These are phyloP conservation scores for Trypoxylus dichotomus DNA, from an alignment of 1,140 invertebrate genomes.

Conservation along the genomic window DNA sequence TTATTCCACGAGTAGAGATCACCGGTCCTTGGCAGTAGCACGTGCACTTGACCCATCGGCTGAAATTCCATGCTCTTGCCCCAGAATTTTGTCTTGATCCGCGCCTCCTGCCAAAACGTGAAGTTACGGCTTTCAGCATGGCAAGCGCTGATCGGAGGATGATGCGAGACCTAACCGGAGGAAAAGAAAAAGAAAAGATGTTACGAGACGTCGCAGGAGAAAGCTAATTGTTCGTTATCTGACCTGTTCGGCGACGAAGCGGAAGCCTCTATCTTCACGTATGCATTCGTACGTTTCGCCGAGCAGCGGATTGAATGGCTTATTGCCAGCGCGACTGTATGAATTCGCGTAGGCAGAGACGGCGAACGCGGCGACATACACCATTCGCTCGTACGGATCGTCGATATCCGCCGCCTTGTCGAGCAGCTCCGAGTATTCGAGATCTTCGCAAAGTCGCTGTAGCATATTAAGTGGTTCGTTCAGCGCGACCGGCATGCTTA, in stretches of 20 bases:
- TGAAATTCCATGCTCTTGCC: slow-evolving; percentile 90
- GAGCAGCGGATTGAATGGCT: slow-evolving; percentile 86
- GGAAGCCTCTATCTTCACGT: slow-evolving; percentile 75
- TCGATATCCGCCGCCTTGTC: slow-evolving; percentile 68
- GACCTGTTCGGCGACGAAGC: slow-evolving; percentile 69
- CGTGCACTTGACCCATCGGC: slow-evolving; percentile 68
- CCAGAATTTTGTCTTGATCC: slow-evolving; percentile 89
- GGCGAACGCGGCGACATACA: slow-evolving; percentile 79
- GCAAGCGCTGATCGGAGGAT: slow-evolving; percentile 83
- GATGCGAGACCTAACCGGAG: slow-evolving; percentile 68
- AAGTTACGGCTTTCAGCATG: slow-evolving; percentile 78
- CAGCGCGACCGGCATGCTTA: slow-evolving; percentile 80
- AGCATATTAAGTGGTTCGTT: slow-evolving; percentile 87
- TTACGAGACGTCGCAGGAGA: too few species aligned
- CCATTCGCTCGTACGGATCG: slow-evolving; percentile 72
- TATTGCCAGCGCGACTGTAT: slow-evolving; percentile 77
- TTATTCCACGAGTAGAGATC: slow-evolving; percentile 85
- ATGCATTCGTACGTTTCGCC: slow-evolving; percentile 86
- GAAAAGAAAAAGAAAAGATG: not conserved
- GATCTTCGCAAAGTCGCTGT: slow-evolving; percentile 80
- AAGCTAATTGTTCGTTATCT: too few species aligned
- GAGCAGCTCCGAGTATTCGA: slow-evolving; percentile 81
- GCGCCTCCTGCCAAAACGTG: slow-evolving; percentile 78
- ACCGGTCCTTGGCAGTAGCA: slow-evolving; percentile 57
- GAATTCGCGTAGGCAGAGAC: slow-evolving; percentile 80